Evolutionary conservation across 2,113 vertebrate genomes (phyloP).

Genomic region (Dipodomys stephensi): DNA sequence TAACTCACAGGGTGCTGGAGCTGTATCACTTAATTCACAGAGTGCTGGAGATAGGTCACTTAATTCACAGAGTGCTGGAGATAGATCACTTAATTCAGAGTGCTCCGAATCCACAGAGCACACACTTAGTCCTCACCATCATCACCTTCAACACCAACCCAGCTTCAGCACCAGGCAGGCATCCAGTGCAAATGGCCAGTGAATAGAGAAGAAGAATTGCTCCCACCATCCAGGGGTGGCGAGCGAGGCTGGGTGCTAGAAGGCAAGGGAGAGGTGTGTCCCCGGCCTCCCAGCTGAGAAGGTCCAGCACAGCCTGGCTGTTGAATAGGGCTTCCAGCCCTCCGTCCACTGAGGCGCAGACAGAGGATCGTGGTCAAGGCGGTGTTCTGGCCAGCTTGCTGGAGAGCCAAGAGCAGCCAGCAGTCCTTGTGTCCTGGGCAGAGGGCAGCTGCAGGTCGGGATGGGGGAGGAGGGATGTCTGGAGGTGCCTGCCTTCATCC

Average conservation of each 20-base stretch:
- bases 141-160: not conserved
- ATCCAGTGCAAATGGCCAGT: not conserved
- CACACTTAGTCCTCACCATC: rapidly evolving
- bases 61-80: not conserved
- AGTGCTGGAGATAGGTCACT: no score
- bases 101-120: not conserved
- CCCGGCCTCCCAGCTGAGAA: not conserved
- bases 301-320: not conserved
- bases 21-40: no score
- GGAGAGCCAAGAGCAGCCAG: rapidly evolving
- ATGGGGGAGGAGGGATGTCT: not conserved
- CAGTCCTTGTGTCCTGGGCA: not conserved
- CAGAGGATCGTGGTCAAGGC: not conserved
- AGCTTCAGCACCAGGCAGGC: not conserved
- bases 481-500: not conserved
- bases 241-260: rapidly evolving
- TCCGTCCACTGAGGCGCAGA: rapidly evolving
- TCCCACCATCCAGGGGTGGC: not conserved
- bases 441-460: not conserved
- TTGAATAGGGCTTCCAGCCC: not conserved
- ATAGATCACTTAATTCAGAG: rapidly evolving
- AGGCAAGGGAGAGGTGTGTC: rapidly evolving
- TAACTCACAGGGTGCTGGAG: no score
- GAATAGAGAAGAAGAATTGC: not conserved
- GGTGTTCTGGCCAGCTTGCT: rapidly evolving